phyloP scores from a whole-genome alignment of 2,113 vertebrate genomes.

The Ivindomyrus marchei region DNA sequence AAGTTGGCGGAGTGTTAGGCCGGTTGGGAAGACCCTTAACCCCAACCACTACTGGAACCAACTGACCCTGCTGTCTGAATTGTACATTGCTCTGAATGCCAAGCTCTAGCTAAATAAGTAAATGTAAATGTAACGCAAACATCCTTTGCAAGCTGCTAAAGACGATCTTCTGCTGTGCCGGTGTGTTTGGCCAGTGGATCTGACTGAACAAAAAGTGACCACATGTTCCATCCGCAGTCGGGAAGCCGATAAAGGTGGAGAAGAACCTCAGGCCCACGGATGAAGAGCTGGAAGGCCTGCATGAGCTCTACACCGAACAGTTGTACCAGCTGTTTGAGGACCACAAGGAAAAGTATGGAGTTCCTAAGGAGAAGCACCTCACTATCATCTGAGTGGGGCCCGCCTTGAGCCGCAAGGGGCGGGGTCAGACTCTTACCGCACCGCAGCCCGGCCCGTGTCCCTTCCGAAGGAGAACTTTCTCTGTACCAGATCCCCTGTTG shows the following conservation, averaged over 20 bases:
- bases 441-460: neutral
- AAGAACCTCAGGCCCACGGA: slow-evolving; percentile 56
- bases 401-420: neutral
- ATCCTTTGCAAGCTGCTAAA: neutral
- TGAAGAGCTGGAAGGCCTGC: slow-evolving; percentile 70
- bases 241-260: slow-evolving; percentile 75
- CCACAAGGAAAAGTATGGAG: slow-evolving; percentile 74
- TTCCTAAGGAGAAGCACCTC: slow-evolving; percentile 74
- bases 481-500: neutral
- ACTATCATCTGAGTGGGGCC: slow-evolving; percentile 64
- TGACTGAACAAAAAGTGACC: neutral
- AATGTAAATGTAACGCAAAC: neutral
- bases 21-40: neutral
- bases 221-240: slow-evolving; percentile 57
- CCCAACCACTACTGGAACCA: neutral
- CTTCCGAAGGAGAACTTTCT: neutral
- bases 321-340: slow-evolving; percentile 78
- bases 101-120: neutral
- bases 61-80: neutral
- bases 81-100: neutral
- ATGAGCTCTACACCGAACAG: slow-evolving; percentile 71
- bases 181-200: neutral
- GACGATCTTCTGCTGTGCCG: neutral
- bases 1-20: neutral
- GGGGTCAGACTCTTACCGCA: neutral